Base-by-base conservation (phyloP, 1,140 invertebrate genomes). In the Drosophila guanche region DNA sequence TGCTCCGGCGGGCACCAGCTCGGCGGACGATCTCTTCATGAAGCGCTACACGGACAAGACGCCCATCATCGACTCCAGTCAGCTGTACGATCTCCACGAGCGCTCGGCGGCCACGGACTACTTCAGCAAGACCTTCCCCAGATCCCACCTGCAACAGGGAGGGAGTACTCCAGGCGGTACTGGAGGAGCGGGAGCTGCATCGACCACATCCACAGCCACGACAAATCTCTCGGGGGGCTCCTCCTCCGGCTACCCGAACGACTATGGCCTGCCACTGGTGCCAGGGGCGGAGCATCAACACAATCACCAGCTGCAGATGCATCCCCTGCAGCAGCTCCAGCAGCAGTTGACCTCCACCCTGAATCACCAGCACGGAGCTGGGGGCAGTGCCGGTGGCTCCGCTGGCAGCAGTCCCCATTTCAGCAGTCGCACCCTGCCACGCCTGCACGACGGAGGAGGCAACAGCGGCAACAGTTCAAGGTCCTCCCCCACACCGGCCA, bases 201-300 rank as follows among this genome's bases (percentile, higher is more conserved):
- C 92, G 1, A 72, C 52, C 2, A 84, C 78, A 0, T 88, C 90
- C 0, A 90, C 90, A 0, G 84, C 77, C 8, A 90, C 90, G 16
- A 91, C 90, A 7, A 88, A 89, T 47, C 71, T 88, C 1, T 77
- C 84, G 16, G 74, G 73, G 2, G 65, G 68, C 22, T 71, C 71
- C 12, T 76, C 83, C 4, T 81, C 81, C 74, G 81, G 94, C 14
- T 97, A 97, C 90, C 95, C 95, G 1, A 92, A 95, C 7, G 96
- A 97, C 91, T 97, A 97, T 76, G 95, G 95, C 5, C 92, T 96
- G 75, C 96, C 96, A 0, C 93, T 96, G 71, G 93, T 94, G 33
- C 92, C 92, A 6, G 88, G 91, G 3, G 88, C 91, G 2, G 91
- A 91, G 67, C 89, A 90, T 43, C 89, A 90, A 53, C 90, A 90